A percentile compares a stretch with the other conserved stretches of the same genome.
Conservation (phyloP, 2,797 vertebrate genomes). For the Cetoscarus ocellatus region DNA sequence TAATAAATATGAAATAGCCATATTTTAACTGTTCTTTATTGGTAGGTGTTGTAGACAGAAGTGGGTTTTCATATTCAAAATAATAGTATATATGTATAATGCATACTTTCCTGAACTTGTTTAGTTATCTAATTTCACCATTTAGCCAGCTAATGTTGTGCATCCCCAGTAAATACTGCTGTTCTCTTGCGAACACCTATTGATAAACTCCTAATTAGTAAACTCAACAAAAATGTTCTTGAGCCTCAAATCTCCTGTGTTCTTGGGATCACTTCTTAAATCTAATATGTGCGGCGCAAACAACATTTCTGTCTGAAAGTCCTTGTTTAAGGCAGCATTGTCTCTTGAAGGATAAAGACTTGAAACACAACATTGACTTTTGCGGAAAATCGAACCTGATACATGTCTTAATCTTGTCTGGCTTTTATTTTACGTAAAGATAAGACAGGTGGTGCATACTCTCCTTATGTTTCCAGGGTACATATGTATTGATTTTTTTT, state of each 20-base stretch:
- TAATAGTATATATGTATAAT: too few species aligned
- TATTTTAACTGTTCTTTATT: too few species aligned
- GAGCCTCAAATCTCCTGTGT: conserved; percentile 3
- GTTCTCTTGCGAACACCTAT: background rate
- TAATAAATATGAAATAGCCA: too few species aligned
- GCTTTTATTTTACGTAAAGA: conserved; percentile 64
- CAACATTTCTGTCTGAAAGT: background rate
- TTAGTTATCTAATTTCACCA: too few species aligned
- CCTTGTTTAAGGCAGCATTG: conserved; percentile 2
- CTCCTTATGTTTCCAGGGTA: conserved; percentile 62
- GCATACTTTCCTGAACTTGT: too few species aligned
- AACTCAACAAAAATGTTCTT: too few species aligned
- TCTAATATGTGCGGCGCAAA: conserved; percentile 3
- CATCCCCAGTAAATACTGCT: too few species aligned
- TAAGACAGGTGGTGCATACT: conserved; percentile 51
- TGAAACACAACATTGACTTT: conserved; percentile 54
- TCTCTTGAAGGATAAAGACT: conserved; percentile 16
- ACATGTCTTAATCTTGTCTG: conserved; percentile 59
- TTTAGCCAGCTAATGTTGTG: too few species aligned
- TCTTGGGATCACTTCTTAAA: conserved; percentile 1
- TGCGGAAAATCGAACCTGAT: conserved; percentile 45
- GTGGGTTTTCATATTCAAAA: too few species aligned
- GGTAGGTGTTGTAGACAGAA: too few species aligned
- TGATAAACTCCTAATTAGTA: too few species aligned
- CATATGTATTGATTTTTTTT: conserved; percentile 67